These are phyloP conservation scores for Nomada fucata DNA, from an alignment of 2,888 invertebrate species.

Conservation along the genomic window DNA sequence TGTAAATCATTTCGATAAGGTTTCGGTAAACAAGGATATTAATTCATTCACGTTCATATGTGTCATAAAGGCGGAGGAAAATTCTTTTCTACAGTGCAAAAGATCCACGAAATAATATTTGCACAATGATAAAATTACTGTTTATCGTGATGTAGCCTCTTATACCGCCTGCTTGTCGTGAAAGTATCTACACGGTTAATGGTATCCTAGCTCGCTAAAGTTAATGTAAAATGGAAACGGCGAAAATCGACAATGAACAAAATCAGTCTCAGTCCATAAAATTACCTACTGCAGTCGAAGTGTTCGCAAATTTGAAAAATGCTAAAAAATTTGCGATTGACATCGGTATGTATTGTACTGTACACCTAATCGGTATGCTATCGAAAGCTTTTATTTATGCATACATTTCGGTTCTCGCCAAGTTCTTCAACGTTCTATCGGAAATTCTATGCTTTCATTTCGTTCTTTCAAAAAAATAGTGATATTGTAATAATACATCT, in stretches of 20 bases:
- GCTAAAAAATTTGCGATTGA: conserved; percentile 89
- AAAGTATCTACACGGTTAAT: conserved; percentile 3
- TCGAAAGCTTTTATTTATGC: not conserved
- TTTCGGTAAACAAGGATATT: conserved; percentile 40
- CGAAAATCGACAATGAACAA: conserved; percentile 76
- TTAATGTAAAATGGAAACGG: conserved; percentile 72
- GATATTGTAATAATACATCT: not conserved
- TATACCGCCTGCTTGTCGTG: conserved; percentile 19
- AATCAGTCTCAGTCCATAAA: conserved; percentile 85
- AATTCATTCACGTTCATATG: conserved; percentile 32
- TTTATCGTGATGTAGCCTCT: conserved; percentile 53
- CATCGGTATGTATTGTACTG: conserved; percentile 85
- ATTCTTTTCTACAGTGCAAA: conserved; percentile 5
- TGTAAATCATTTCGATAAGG: conserved; percentile 45
- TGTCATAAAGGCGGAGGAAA: not conserved
- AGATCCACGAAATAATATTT: conserved; percentile 46
- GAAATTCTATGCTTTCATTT: not conserved
- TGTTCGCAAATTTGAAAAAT: conserved; percentile 88
- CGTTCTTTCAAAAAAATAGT: not conserved
- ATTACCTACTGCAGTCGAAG: conserved; percentile 85
- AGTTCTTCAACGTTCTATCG: not conserved
- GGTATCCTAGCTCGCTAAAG: not conserved
- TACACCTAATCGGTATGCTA: not conserved
- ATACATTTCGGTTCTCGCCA: not conserved
- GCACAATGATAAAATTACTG: conserved; percentile 62